phyloP scores from a whole-genome alignment of 2,113 vertebrate species.

The Antechinus flavipes region DNA sequence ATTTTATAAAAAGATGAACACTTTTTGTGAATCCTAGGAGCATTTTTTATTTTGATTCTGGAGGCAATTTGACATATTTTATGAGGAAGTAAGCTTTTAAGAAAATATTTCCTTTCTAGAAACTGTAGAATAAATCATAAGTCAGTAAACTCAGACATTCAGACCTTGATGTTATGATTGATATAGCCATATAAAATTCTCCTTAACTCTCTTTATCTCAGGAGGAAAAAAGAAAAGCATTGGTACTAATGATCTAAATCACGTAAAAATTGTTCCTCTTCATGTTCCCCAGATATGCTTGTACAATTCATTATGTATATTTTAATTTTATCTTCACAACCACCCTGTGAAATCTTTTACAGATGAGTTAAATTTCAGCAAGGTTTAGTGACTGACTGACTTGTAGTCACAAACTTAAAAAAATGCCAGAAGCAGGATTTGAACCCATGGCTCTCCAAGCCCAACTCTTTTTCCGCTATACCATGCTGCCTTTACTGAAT shows the following conservation, averaged over 20 bases:
- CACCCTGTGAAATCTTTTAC: not conserved
- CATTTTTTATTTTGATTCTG: conserved; percentile 63
- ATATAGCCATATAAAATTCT: conserved; percentile 29
- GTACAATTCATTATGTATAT: not conserved
- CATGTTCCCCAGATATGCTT: not conserved
- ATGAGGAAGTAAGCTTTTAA: conserved; percentile 42
- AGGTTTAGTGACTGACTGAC: not conserved
- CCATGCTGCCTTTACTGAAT: conserved; percentile 9
- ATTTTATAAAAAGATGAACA: conserved; percentile 53
- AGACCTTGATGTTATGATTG: conserved; percentile 53
- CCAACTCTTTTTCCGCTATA: not conserved
- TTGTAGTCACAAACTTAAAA: not conserved
- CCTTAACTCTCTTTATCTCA: conserved; percentile 49
- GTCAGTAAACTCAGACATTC: not conserved
- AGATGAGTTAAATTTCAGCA: not conserved
- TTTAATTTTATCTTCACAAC: not conserved
- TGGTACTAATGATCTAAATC: not conserved
- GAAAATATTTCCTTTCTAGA: conserved; percentile 26
- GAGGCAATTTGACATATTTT: conserved; percentile 49
- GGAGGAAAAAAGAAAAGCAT: conserved; percentile 18
- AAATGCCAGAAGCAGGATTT: not conserved
- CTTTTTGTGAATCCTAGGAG: conserved; percentile 61
- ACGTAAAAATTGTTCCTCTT: conserved; percentile 37
- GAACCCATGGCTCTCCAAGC: not conserved
- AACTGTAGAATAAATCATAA: conserved; percentile 52